Percentiles rank a stretch among this genome's conserved stretches.
Evolutionary conservation across 35 echinoderm and acorn worm genomes (phyloP).

Genomic region (Ptychodera flava): DNA sequence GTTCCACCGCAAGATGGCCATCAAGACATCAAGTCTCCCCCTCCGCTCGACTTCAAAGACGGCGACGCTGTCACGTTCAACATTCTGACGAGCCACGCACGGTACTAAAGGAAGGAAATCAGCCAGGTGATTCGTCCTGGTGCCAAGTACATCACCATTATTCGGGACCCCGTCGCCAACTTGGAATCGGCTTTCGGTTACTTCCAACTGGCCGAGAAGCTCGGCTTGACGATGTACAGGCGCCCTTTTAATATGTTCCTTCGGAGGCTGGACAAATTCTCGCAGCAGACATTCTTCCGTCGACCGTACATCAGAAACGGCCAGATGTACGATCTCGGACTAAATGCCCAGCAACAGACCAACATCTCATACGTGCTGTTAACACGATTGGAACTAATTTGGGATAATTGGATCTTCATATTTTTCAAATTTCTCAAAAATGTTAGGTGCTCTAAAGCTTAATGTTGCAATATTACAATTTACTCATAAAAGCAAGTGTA

Average conservation of each 20-base stretch:
- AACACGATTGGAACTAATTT: too few relatives aligned
- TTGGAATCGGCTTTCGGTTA: conserved; percentile 69
- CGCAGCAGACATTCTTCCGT: not conserved
- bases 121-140: conserved; percentile 25
- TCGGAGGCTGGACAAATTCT: conserved; percentile 28
- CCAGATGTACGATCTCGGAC: conserved; percentile 60
- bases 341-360: not conserved
- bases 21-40: conserved; percentile 16
- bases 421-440: too few relatives aligned
- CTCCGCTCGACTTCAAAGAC: not conserved
- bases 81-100: conserved; percentile 46
- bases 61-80: conserved; percentile 8
- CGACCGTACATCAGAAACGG: conserved; percentile 49
- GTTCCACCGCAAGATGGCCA: not conserved
- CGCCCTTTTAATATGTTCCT: conserved; percentile 56
- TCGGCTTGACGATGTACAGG: not conserved
- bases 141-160: conserved; percentile 62
- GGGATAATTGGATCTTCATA: too few relatives aligned
- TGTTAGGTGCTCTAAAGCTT: too few relatives aligned
- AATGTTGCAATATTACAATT: too few relatives aligned
- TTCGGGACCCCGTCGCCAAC: conserved; percentile 55
- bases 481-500: too few relatives aligned
- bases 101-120: conserved; percentile 39
- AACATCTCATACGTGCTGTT: conserved; percentile 1
- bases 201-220: conserved; percentile 33